Evolutionary conservation across 2,113 vertebrate genomes (phyloP), one percentile per base, ranked within the genome.

Genomic region (Psittacula cyanocephala): DNA sequence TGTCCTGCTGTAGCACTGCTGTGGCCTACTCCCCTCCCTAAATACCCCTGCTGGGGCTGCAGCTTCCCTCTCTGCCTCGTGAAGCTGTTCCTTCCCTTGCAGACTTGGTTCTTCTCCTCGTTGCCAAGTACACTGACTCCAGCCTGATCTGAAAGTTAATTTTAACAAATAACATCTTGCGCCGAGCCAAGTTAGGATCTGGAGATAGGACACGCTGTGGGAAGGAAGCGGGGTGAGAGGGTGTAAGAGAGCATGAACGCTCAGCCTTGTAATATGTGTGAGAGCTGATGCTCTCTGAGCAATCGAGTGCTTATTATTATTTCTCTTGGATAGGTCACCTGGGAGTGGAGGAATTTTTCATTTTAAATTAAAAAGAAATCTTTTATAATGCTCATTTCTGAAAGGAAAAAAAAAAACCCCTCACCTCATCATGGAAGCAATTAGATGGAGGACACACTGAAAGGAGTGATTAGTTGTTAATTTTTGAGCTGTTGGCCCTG

Each of bases 291-390:
- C 86, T 97, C 96, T 94, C 92, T 68, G 84, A 96, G 95, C 92
- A 95, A 70, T 91, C 4, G 41, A 94, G 84, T 80, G 91, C 94
- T 95, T 96, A 92, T 96, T 97, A 94, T 97, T 94, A 86, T 92
- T 96, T 95, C 95, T 97, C 91, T 97, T 92, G 95, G 95, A 95
- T 89, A 92, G 90, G 82, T 90, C 92, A 97, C 91, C 76, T 88
- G 91, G 95, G 95, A 96, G 84, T 60, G 63, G 87, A 92, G 91
- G 89, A 93, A 93, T 94, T 96, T 97, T 93, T 96, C 95, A 97
- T 95, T 97, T 90, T 91, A 95, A 97, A 97, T 97, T 96, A 96
- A 95, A 97, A 91, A 96, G 86, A 96, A 95, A 84, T 97, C 96
- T 96, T 94, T 95, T 95, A 89, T 89, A 92, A 96, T 93, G 67